A percentile compares a stretch with the other conserved stretches of the same genome.
phyloP scores from a whole-genome alignment of 2,888 invertebrate species.

The Leptogaster cylindrica region DNA sequence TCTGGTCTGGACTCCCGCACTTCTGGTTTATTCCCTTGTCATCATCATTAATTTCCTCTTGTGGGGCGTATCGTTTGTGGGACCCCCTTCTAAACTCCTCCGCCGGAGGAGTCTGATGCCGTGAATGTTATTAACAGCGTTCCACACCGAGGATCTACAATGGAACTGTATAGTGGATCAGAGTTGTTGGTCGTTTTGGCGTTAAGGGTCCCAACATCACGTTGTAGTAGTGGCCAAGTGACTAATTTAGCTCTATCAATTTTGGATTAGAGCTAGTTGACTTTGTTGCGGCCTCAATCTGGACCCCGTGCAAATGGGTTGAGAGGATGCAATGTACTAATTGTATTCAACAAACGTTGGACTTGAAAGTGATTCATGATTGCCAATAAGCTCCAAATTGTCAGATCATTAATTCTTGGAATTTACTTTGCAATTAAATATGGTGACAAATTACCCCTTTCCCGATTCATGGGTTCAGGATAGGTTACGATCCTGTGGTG shows the following conservation, averaged over 20 bases:
- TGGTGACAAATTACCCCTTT: constrained; percentile 36
- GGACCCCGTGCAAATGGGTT: background rate
- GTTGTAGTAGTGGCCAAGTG: constrained; percentile 5
- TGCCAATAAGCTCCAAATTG: constrained; percentile 20
- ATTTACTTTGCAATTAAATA: constrained; percentile 39
- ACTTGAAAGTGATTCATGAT: constrained; percentile 22
- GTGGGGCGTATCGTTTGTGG: too few species aligned
- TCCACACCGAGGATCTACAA: too few species aligned
- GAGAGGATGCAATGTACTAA: too few species aligned
- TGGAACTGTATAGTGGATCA: too few species aligned
- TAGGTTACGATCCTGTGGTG: background rate
- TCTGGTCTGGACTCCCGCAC: constrained; percentile 28
- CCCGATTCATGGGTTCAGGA: background rate
- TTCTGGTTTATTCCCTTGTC: constrained; percentile 36
- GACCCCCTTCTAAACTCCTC: too few species aligned
- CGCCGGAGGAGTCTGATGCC: too few species aligned
- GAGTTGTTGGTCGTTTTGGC: background rate
- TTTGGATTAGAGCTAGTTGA: constrained; percentile 38
- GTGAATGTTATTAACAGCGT: too few species aligned
- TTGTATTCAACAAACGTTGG: background rate
- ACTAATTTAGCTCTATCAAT: constrained; percentile 40
- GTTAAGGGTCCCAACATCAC: background rate
- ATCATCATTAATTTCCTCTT: constrained; percentile 38
- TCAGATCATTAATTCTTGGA: constrained; percentile 36
- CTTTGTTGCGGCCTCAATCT: constrained; percentile 25